These are phyloP conservation scores for Dromius quadrimaculatus DNA, from an alignment of 2,888 invertebrate species.

Conservation along the genomic window DNA sequence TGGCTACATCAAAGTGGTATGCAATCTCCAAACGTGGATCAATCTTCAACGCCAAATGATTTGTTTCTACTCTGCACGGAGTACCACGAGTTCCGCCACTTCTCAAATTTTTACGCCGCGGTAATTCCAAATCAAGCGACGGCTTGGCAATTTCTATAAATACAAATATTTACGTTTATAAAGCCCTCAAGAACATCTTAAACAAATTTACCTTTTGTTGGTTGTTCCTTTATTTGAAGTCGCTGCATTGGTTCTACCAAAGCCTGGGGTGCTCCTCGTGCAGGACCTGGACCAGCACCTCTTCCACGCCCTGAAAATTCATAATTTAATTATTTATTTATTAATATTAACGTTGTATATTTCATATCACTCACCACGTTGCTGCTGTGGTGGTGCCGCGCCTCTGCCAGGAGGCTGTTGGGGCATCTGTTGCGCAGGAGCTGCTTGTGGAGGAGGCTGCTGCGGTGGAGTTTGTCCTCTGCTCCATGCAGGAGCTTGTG, in stretches of 20 bases:
- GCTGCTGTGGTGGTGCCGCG: constrained; percentile 8
- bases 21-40: constrained; percentile 66
- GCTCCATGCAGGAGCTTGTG: constrained; percentile 10
- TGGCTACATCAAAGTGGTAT: constrained; percentile 86
- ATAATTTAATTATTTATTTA: constrained; percentile 2
- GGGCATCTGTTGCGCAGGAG: constrained; percentile 10
- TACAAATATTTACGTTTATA: background rate
- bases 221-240: background rate
- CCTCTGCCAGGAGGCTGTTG: background rate
- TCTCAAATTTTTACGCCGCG: constrained; percentile 55
- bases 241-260: background rate
- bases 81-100: constrained; percentile 65
- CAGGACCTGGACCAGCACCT: background rate
- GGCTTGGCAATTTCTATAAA: background rate
- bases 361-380: too few relatives aligned
- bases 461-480: constrained; percentile 2
- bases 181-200: background rate
- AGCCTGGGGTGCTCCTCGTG: background rate
- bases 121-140: constrained; percentile 55
- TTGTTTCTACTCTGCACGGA: constrained; percentile 69
- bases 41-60: constrained; percentile 74
- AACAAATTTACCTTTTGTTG: constrained; percentile 48
- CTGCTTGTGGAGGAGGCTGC: constrained; percentile 31
- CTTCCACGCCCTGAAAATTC: background rate
- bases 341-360: constrained; percentile 23